Percentiles rank a stretch among this genome's conserved stretches.
phyloP scores from a whole-genome alignment of 1,140 invertebrate genomes.

The Drosophila elegans region DNA sequence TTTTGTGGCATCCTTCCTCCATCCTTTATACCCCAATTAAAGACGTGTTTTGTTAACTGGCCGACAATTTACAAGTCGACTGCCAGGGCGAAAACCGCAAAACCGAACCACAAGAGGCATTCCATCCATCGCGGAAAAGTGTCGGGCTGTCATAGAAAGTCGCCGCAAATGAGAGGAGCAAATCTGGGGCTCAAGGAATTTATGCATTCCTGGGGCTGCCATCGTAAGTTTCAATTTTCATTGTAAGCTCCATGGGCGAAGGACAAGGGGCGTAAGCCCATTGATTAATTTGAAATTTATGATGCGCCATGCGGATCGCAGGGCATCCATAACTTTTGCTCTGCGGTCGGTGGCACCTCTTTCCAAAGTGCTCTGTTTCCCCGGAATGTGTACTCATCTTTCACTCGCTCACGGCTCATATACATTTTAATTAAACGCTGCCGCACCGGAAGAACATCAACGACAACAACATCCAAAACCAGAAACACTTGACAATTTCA shows the following conservation, averaged over 20 bases:
- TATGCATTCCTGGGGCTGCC: conserved; percentile 37
- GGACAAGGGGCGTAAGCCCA: conserved; percentile 67
- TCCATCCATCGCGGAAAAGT: conserved; percentile 43
- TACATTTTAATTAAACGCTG: conserved; percentile 80
- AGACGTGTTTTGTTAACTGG: conserved; percentile 60
- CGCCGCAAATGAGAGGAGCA: conserved; percentile 29
- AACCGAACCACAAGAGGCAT: conserved; percentile 18
- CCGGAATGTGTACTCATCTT: conserved; percentile 35
- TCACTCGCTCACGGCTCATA: conserved; percentile 61
- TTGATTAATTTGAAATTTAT: conserved; percentile 84
- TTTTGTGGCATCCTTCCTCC: neutral
- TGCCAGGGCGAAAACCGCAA: conserved; percentile 2
- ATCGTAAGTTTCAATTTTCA: conserved; percentile 67
- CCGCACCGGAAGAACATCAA: conserved; percentile 40
- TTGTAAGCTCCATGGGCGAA: conserved; percentile 35
- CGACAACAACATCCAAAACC: conserved; percentile 14
- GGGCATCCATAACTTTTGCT: conserved; percentile 68
- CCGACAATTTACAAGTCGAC: conserved; percentile 61
- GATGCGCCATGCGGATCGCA: conserved; percentile 53
- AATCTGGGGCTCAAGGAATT: conserved; percentile 45
- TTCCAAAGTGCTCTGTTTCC: neutral
- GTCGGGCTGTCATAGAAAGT: conserved; percentile 40
- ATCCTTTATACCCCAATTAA: conserved; percentile 40
- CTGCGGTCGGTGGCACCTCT: conserved; percentile 26
- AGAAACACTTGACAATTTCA: conserved; percentile 75